A percentile compares a stretch with the other conserved stretches of the same genome.
These are phyloP conservation scores for Pardalotus punctatus DNA, from an alignment of 2,113 vertebrate genomes.

Conservation along the genomic window DNA sequence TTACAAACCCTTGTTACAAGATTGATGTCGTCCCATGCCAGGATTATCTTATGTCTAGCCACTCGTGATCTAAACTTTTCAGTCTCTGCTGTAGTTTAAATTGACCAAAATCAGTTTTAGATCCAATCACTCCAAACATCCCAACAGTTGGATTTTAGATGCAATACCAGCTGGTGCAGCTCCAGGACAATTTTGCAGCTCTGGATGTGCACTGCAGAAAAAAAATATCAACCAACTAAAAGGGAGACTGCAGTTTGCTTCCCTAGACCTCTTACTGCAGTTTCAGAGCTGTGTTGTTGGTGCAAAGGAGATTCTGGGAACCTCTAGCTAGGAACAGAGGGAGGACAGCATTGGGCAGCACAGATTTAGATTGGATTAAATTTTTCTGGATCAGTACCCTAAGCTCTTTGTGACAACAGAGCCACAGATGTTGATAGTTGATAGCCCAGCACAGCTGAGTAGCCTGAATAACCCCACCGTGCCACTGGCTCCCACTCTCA, in stretches of 20 bases:
- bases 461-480: background rate
- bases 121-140: background rate
- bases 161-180: background rate
- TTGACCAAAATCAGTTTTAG: background rate
- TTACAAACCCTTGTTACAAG: background rate
- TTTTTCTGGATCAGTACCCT: background rate
- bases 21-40: background rate
- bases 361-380: background rate
- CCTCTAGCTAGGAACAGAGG: background rate
- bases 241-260: background rate
- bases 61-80: background rate
- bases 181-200: background rate
- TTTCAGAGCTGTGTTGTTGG: background rate
- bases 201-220: background rate
- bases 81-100: background rate
- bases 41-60: background rate
- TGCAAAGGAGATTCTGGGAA: background rate
- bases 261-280: background rate
- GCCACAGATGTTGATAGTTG: background rate
- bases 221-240: background rate
- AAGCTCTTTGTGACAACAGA: background rate
- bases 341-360: background rate
- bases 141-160: background rate
- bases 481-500: background rate
- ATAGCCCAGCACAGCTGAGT: constrained; percentile 16